Percentiles rank a stretch among this genome's conserved stretches.
Conservation (phyloP, 2,888 invertebrate genomes). For the Lagria hirta region DNA sequence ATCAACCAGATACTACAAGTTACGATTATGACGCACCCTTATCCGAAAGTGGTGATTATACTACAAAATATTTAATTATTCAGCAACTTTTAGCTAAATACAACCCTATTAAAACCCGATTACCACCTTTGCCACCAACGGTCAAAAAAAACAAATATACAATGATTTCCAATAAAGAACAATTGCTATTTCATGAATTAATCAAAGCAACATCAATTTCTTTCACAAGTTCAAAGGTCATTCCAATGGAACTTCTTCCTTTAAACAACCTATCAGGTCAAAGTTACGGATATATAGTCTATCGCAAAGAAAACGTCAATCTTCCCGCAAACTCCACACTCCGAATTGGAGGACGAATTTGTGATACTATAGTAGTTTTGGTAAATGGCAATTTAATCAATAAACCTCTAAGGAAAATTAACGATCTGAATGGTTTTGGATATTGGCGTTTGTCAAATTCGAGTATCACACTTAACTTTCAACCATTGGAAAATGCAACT, state of each 20-base stretch:
- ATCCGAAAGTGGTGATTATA: slow-evolving; percentile 85
- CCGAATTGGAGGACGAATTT: slow-evolving; percentile 52
- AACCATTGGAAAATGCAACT: slow-evolving; percentile 31
- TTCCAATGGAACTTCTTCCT: slow-evolving; percentile 49
- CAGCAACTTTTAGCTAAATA: slow-evolving; percentile 58
- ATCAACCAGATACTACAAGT: slow-evolving; percentile 50
- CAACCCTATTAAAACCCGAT: slow-evolving; percentile 41
- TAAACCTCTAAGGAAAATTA: slow-evolving; percentile 12
- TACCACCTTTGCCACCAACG: slow-evolving; percentile 57
- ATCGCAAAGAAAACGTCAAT: slow-evolving; percentile 51
- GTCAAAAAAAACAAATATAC: slow-evolving; percentile 43
- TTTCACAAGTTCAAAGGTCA: slow-evolving; percentile 37
- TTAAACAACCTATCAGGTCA: slow-evolving; percentile 58
- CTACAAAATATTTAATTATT: slow-evolving; percentile 66
- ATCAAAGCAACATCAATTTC: slow-evolving; percentile 32
- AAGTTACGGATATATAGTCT: slow-evolving; percentile 60
- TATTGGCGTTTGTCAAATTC: slow-evolving; percentile 49
- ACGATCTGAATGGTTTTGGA: slow-evolving; percentile 50
- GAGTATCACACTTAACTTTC: slow-evolving; percentile 32
- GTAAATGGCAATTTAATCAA: slow-evolving; percentile 15
- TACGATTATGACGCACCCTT: slow-evolving; percentile 81
- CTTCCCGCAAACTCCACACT: slow-evolving; percentile 42
- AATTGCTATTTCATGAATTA: slow-evolving; percentile 52
- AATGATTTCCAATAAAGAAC: slow-evolving; percentile 48
- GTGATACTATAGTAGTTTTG: slow-evolving; percentile 55